Percentiles rank a stretch among this genome's conserved stretches.
Conservation (phyloP, 2,113 vertebrate genomes). For the Ornithorhynchus anatinus region DNA sequence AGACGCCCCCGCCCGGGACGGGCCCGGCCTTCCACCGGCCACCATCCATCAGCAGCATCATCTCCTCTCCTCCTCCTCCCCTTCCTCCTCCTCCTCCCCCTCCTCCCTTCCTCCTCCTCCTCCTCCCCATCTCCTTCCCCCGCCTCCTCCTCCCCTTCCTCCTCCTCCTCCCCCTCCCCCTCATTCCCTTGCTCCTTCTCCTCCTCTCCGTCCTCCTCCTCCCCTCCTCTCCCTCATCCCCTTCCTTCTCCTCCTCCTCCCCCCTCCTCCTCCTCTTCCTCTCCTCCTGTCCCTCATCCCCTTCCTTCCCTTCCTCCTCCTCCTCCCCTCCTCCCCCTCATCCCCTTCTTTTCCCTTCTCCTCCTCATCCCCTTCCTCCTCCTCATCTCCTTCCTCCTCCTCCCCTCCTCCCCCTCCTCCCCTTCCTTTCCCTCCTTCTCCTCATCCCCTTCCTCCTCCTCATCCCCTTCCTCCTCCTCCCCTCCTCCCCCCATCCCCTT, state of each 20-base stretch:
- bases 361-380: too few species aligned
- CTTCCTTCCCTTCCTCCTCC: not conserved
- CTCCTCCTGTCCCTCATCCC: not conserved
- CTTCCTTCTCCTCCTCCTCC: not conserved
- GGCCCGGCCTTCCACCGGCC: not conserved
- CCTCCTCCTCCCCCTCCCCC: not conserved
- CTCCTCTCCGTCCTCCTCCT: not conserved
- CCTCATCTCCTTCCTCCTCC: too few species aligned
- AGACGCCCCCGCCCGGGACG: not conserved
- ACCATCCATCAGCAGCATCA: not conserved
- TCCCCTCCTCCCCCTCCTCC: not conserved
- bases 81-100: not conserved
- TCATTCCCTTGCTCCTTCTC: not conserved
- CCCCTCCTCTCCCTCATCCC: not conserved
- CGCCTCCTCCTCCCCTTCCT: too few species aligned
- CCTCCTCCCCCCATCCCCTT: not conserved
- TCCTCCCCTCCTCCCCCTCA: too few species aligned
- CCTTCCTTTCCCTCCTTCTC: not conserved
- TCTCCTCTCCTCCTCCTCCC: not conserved
- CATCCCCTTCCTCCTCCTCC: not conserved
- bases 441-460: too few species aligned
- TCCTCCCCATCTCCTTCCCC: accelerated
- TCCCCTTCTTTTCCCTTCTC: too few species aligned
- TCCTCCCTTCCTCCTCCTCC: not conserved
- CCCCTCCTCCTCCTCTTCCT: not conserved